Evolutionary conservation across 1,140 invertebrate species (phyloP).

Genomic region (Reticulitermes speratus): DNA sequence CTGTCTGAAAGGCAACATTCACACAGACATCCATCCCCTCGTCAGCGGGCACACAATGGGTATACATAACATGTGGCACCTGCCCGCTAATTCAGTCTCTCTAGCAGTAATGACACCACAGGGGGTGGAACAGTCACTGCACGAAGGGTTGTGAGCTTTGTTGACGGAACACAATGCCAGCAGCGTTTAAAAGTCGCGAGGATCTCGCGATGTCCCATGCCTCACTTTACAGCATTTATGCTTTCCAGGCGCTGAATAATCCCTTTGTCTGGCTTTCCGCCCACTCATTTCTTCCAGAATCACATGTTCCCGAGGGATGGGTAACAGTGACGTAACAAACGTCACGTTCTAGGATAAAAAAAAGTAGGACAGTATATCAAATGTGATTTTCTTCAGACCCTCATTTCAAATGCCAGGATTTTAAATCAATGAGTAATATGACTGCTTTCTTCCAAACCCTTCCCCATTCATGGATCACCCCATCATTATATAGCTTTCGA

Average conservation of each 20-base stretch:
- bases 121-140: not conserved
- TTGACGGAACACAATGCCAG: not conserved
- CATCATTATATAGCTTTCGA: no score
- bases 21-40: not conserved
- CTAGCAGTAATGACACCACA: not conserved
- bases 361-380: no score
- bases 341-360: no score
- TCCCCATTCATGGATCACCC: no score
- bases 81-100: constrained; percentile 9
- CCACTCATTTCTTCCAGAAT: not conserved
- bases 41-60: not conserved
- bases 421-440: no score
- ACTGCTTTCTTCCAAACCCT: no score
- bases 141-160: not conserved
- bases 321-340: no score
- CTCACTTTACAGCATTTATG: not conserved
- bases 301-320: no score
- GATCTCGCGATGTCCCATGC: not conserved
- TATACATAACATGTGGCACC: constrained; percentile 11
- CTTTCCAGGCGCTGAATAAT: not conserved
- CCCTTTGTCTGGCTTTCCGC: not conserved
- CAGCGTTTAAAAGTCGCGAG: not conserved
- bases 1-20: constrained; percentile 17
- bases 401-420: no score
- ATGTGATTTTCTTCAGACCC: no score